Base-by-base conservation (phyloP, 1,140 invertebrate species). In the Pogonognathellus flavescens region DNA sequence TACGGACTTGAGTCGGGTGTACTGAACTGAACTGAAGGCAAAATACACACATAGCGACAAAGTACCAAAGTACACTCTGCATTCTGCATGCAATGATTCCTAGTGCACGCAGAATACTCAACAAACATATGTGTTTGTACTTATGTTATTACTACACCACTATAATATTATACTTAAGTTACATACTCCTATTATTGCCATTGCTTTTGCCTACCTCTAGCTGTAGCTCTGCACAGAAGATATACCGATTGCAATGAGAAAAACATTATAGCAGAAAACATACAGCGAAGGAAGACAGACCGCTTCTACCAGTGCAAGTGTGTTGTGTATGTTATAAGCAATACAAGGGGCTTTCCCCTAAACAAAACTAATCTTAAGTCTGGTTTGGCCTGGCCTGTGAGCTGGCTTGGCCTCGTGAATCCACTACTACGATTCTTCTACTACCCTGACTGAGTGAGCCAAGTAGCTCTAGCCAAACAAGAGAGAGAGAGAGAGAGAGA, bases 291-390 rank as follows among this genome's bases (percentile, higher is more conserved):
- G 16, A 55, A 70, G 18, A 72, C 62, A 41, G 31, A 41, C 2
- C 31, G 1, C 2, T 41, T 41, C 31, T 41, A 41, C n/a, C n/a
- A n/a, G n/a, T n/a, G 31, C 6, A 41, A 3, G 31, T 3, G 31
- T 41, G 31, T 41, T 41, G 31, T 41, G 31, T 41, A 41, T 41
- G 31, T 41, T 41, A 41, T 41, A 41, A 41, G 31, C 31, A 49
- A 76, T 76, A 31, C 70, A 85, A 82, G 84, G 84, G 84, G 84
- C 84, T 85, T 85, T 85, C 80, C 84, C 84, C 80, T 59, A 81
- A 22, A 55, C 70, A 22, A 76, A 76, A 76, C 70, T 76, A 76
- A 76, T 76, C 70, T 76, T 76, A 76, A 76, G 52, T 60, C 59
- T 60, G 59, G 55, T 60, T 16, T 80, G 20, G 18, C 59, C 62